These are phyloP conservation scores for Sciurus carolinensis DNA, from an alignment of 2,797 vertebrate genomes.

Conservation along the genomic window DNA sequence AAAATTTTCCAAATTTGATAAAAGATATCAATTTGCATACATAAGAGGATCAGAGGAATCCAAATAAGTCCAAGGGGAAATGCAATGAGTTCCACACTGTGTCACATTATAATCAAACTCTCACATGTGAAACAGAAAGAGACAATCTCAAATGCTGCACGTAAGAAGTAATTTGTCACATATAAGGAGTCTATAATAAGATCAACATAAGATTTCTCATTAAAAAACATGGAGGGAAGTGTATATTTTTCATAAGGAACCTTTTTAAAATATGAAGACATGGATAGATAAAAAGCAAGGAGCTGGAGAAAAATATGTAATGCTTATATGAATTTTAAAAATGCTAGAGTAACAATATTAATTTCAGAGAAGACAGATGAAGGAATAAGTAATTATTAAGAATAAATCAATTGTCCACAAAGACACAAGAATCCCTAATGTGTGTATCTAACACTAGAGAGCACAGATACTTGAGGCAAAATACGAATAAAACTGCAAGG, in stretches of 20 bases:
- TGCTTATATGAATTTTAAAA: not conserved
- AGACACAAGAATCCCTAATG: not conserved
- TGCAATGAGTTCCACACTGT: not conserved
- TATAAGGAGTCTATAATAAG: not conserved
- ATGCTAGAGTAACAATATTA: not conserved
- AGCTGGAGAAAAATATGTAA: not conserved
- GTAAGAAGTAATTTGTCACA: not conserved
- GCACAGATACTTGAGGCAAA: not conserved
- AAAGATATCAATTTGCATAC: not conserved
- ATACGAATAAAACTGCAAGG: not conserved
- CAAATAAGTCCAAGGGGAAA: not conserved
- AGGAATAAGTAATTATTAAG: not conserved
- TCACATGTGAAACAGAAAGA: not conserved
- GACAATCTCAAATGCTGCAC: not conserved
- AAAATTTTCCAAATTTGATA: not conserved
- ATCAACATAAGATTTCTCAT: not conserved
- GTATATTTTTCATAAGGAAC: not conserved
- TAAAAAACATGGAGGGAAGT: not conserved
- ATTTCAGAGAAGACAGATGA: not conserved
- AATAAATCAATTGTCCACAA: not conserved
- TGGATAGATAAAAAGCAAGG: not conserved
- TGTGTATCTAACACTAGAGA: not conserved
- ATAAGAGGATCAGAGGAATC: not conserved
- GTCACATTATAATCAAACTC: not conserved
- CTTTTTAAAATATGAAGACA: not conserved